Base-by-base conservation (phyloP, 2,888 invertebrate genomes). In the Mimumesa dahlbomi region DNA sequence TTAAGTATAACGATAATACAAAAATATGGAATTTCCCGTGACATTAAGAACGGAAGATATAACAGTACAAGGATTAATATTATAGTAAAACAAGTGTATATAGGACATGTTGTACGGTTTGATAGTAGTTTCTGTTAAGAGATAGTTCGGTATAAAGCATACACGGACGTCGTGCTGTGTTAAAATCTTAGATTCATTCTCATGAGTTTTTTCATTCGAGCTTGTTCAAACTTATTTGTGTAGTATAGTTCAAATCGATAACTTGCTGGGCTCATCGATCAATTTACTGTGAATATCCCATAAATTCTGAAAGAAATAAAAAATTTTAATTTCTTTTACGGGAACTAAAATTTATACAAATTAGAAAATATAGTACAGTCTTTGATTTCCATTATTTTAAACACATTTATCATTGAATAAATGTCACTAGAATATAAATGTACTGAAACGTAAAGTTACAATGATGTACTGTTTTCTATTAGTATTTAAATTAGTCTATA, bases 241-340 rank as follows among this genome's bases (percentile, higher is more conserved):
- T 13, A 5, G 11, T 31, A 48, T 14, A 18, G 29, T 31, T 53
- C 18, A 50, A 29, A 45, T 45, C 13, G 45, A 43, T 18, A 58
- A 48, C 4, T 53, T 48, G 29, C 9, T 48, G 7, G 25, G 25
- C 7, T 54, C 45, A 9, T 90, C 90, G 66, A 91, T 89, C 73
- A 91, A 82, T 83, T 90, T 89, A 81, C 90, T 90, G 85, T 91
- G 91, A 57, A 91, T 90, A 63, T 88, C 89, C 86, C 90, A 90
- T 74, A 91, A 86, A 82, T 89, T 90, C 91, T 92, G 89, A 70
- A 91, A 91, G 81, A 14, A 40, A 40, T 36, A 36, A 36, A 29
- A 29, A 9, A 9, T 29, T 29, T 6, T 29, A 29, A 29, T 9
- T 29, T 9, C 1, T 2, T 29, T 6, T 29, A 6, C 6, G 2